Base-by-base conservation (phyloP, 2,888 invertebrate species). In the Emmelina monodactyla region DNA sequence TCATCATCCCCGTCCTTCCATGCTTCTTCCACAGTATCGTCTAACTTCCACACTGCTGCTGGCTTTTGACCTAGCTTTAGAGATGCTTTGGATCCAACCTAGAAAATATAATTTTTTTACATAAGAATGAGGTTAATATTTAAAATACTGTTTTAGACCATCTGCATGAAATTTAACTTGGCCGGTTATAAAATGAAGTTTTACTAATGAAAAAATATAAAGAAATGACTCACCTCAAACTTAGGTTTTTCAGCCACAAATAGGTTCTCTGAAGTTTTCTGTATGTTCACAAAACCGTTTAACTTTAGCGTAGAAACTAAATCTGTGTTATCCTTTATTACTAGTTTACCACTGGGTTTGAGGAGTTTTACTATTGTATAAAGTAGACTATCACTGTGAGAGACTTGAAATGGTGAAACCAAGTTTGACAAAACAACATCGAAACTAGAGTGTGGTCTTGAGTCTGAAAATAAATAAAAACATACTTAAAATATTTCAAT, bases 11-110 rank as follows among this genome's bases (percentile, higher is more conserved):
- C 56, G 2, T 58, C 66, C 0, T 57, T 53, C 81, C 81, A 82
- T 0, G 73, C 80, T 14, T 63, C 67, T 43, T 85, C 84, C 7
- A 88, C 87, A 42, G 84, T 83, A 34, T 84, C 83, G 40, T 89
- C 88, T 31, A 94, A 62, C 62, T 91, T 91, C 94, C 95, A 95
- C 2, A 76, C 63, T 7, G 61, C 39, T 10, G 69, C 54, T n/a
- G n/a, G n/a, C 29, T 61, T 61, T 11, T 47, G 53, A n/a, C 60
- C 64, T 2, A 78, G 42, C 40, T 76, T 75, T 0, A 79, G 43
- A 1, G 66, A 59, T 25, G 69, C 61, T 55, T 73, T 79, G n/a
- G 79, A 76, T 16, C 79, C 79, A 37, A 79, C 70, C 79, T 78
- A 42, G 3, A 57, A 53, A 34, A 25, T 14, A n/a, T n/a, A n/a